A percentile compares a stretch with the other conserved stretches of the same genome.
Conservation (phyloP, 2,113 vertebrate genomes). For the Columba livia region DNA sequence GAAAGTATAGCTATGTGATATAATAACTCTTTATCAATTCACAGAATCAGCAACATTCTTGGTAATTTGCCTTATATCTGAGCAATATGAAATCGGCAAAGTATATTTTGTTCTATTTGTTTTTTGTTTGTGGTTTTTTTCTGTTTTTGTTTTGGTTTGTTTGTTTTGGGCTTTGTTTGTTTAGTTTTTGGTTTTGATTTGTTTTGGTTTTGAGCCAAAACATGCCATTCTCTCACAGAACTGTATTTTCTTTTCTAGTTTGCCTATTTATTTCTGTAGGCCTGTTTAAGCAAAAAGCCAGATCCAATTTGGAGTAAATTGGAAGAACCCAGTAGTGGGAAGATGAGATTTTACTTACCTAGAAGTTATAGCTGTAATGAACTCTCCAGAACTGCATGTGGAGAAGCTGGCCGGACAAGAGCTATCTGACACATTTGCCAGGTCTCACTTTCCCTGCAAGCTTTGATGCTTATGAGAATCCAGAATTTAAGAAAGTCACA, state of each 20-base stretch:
- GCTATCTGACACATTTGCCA: not conserved
- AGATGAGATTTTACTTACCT: not conserved
- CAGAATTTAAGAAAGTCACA: not conserved
- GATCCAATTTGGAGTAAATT: not conserved
- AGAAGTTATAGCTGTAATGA: not conserved
- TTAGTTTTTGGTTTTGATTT: too few relatives aligned
- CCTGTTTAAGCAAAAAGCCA: not conserved
- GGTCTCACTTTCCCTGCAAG: not conserved
- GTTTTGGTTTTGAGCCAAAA: not conserved
- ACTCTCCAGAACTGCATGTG: not conserved
- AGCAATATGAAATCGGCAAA: not conserved
- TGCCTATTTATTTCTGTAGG: not conserved
- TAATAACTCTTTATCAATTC: not conserved
- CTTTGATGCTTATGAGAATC: not conserved
- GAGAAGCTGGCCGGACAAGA: not conserved
- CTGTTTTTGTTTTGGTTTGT: not conserved
- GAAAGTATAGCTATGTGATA: conserved; percentile 11
- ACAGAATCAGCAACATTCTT: not conserved
- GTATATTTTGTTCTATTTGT: not conserved
- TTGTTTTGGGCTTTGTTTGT: too few relatives aligned
- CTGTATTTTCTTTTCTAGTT: not conserved
- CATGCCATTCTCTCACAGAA: not conserved
- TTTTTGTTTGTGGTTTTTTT: not conserved
- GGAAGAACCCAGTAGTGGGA: not conserved
- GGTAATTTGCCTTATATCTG: not conserved